Conservation (phyloP, 2,888 invertebrate species). For the Meliscaeva auricollis region DNA sequence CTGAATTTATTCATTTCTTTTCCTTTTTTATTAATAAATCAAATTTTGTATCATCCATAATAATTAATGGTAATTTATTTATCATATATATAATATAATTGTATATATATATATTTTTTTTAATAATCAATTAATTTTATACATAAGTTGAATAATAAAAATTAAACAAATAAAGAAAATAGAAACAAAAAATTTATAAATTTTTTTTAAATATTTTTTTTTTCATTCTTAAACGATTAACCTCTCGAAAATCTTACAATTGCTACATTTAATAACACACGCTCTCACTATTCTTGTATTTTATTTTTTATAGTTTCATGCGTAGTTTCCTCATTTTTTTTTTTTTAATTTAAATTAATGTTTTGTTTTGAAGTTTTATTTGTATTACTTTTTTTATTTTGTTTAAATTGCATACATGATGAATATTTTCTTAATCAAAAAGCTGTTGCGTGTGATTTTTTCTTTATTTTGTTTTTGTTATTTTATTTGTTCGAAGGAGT, state of each 20-base stretch:
- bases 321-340: slow-evolving; percentile 40
- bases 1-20: slow-evolving; percentile 63
- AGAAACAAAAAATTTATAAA: slow-evolving; percentile 65
- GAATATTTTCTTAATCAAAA: slow-evolving; percentile 65
- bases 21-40: slow-evolving; percentile 69
- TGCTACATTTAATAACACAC: slow-evolving; percentile 66
- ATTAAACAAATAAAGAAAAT: slow-evolving; percentile 60
- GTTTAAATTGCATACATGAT: slow-evolving; percentile 48
- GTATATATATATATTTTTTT: slow-evolving; percentile 68
- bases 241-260: slow-evolving; percentile 74
- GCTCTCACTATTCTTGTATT: slow-evolving; percentile 49
- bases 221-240: slow-evolving; percentile 69
- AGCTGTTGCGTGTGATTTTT: slow-evolving; percentile 52
- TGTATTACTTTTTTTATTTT: slow-evolving; percentile 25
- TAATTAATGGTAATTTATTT: slow-evolving; percentile 75
- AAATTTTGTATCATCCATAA: slow-evolving; percentile 69
- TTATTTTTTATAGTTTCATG: slow-evolving; percentile 62
- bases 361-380: slow-evolving; percentile 47
- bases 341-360: slow-evolving; percentile 42
- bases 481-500: slow-evolving; percentile 52
- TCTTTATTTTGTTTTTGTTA: slow-evolving; percentile 25
- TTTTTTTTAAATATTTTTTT: slow-evolving; percentile 62
- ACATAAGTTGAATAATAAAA: slow-evolving; percentile 73
- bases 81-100: slow-evolving; percentile 73
- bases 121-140: slow-evolving; percentile 72